phyloP scores from a whole-genome alignment of 2,113 vertebrate species.

The Triplophysa tibetana region DNA sequence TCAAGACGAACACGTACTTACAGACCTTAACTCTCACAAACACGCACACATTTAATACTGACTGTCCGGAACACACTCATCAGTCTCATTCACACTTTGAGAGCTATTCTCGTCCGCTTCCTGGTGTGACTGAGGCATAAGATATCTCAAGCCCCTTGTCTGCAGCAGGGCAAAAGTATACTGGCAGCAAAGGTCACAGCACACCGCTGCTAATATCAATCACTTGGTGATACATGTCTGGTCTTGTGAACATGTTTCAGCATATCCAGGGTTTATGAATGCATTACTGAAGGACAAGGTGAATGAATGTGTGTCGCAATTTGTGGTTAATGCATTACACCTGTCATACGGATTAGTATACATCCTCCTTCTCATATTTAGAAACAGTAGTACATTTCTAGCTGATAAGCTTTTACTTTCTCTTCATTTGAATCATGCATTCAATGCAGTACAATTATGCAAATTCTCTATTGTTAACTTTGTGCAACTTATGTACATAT shows the following conservation, averaged over 20 bases:
- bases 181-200: constrained; percentile 37
- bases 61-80: constrained; percentile 29
- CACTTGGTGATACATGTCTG: not conserved
- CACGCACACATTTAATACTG: constrained; percentile 5
- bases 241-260: constrained; percentile 10
- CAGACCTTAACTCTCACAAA: not conserved
- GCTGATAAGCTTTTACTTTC: not conserved
- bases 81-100: constrained; percentile 30
- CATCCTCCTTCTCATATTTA: not conserved
- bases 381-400: not conserved
- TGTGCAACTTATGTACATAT: too few species aligned
- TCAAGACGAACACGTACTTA: too few species aligned
- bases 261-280: constrained; percentile 1
- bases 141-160: constrained; percentile 34
- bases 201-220: constrained; percentile 6
- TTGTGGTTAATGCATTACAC: not conserved
- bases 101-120: constrained; percentile 45
- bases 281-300: not conserved
- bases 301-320: too few species aligned
- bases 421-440: not conserved
- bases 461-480: too few species aligned
- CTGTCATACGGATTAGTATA: not conserved
- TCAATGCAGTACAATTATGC: too few species aligned
- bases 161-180: constrained; percentile 25
- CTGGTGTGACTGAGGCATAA: constrained; percentile 39